Percentiles rank a stretch among this genome's conserved stretches.
These are phyloP conservation scores for Petrophora chlorosata DNA, from an alignment of 2,888 invertebrate species.

Conservation along the genomic window DNA sequence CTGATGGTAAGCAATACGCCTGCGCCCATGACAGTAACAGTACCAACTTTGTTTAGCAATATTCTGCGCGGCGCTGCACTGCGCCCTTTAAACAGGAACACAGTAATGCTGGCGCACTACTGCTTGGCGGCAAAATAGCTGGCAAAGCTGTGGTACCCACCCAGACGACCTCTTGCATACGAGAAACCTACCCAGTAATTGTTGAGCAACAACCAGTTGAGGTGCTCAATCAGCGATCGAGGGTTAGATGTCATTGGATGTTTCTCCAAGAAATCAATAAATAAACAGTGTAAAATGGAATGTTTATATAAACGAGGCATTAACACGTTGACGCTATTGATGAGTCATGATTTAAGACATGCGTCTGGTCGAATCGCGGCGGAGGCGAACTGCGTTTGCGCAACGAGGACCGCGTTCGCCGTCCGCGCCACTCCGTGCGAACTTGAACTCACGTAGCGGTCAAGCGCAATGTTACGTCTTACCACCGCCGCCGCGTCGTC, in stretches of 20 bases:
- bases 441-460: conserved; percentile 72
- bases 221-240: conserved; percentile 57
- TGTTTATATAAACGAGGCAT: conserved; percentile 68
- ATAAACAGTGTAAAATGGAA: conserved; percentile 63
- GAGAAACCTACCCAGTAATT: no score
- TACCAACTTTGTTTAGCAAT: no score
- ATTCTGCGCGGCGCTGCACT: no score
- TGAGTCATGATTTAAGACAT: conserved; percentile 66
- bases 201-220: no score
- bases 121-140: no score
- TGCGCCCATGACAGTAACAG: no score
- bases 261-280: conserved; percentile 53
- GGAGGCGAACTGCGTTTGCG: conserved; percentile 52
- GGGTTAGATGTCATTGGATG: conserved; percentile 48
- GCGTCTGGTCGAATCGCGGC: conserved; percentile 37
- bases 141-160: no score
- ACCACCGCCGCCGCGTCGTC: conserved; percentile 3
- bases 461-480: conserved; percentile 59
- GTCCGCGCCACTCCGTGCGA: conserved; percentile 53
- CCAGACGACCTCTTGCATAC: no score
- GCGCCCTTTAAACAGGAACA: no score
- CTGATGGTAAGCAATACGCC: no score
- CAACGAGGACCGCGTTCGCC: conserved; percentile 48
- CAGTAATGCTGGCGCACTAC: no score
- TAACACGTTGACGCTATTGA: conserved; percentile 66